Base-by-base conservation (phyloP, 2,113 vertebrate species). In the Neolamprologus longior region DNA sequence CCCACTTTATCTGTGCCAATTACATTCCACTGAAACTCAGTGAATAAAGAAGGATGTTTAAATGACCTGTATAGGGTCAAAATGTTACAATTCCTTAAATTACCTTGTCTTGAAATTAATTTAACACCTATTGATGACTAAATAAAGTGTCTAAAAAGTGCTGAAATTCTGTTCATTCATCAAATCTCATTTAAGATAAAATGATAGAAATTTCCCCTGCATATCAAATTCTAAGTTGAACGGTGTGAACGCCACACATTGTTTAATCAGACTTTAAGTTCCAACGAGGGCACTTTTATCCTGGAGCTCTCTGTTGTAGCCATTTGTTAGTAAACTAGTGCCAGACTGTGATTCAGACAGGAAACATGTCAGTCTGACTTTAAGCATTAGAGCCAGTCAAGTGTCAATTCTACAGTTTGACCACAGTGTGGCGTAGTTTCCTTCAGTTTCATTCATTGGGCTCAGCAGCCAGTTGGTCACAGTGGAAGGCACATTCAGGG, bases 271-370 rank as follows among this genome's bases (percentile, higher is more conserved):
- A 78, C 42, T 13, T 50, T 66, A 42, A 42, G 83, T 40, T 61
- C n/a, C n/a, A 9, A 37, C 9, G 7, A 7, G 55, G 45, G 35
- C 54, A 45, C 28, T 26, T 55, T 86, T 53, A 37, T 50, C 73
- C 9, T 33, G 71, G 33, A 17, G 54, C 83, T 89, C 55, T 84
- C 54, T 82, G 42, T 37, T 40, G 50, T 58, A 86, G 80, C 24
- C 53, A 76, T 87, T 88, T 89, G 94, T 97, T 96, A 96, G 95
- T 96, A 96, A 96, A 94, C 91, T 95, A 95, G 91, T 94, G 95
- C 95, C 92, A 86, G 90, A 93, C 89, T 91, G 91, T 89, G 91
- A 94, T 94, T 94, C 71, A 87, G 83, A 90, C 76, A 47, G 81
- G 57, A 86, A 90, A 50, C 12, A 54, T 55, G 26, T 52, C 86